Conservation (phyloP, 1,140 invertebrate species). For the Drosophila miranda region DNA sequence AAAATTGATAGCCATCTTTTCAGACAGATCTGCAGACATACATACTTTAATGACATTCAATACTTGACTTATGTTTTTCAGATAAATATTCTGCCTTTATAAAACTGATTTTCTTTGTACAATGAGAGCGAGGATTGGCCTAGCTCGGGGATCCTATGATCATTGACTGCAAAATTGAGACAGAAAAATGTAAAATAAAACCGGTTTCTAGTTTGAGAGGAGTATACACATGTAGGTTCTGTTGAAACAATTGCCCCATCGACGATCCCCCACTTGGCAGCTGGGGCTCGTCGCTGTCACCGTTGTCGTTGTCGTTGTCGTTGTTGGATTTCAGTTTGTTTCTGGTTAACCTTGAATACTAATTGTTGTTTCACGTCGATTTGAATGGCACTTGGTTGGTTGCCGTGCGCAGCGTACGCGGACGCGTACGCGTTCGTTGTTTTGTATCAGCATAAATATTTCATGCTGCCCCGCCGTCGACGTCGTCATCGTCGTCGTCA, state of each 20-base stretch:
- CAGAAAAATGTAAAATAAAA: slow-evolving; percentile 4
- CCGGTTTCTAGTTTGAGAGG: slow-evolving; percentile 52
- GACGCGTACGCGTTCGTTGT: slow-evolving; percentile 26
- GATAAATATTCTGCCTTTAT: too few relatives aligned
- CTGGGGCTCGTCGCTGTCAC: slow-evolving; percentile 6
- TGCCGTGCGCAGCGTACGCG: slow-evolving; percentile 20
- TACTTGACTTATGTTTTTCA: too few relatives aligned
- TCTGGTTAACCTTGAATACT: slow-evolving; percentile 80
- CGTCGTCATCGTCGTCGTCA: slow-evolving; percentile 10
- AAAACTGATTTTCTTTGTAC: too few relatives aligned
- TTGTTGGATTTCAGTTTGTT: slow-evolving; percentile 45
- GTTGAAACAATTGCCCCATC: slow-evolving; percentile 56
- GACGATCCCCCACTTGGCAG: slow-evolving; percentile 48
- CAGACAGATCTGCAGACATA: too few relatives aligned
- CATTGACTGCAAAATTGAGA: background rate
- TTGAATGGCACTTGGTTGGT: slow-evolving; percentile 64
- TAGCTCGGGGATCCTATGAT: too few relatives aligned
- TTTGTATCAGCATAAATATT: slow-evolving; percentile 73
- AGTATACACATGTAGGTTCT: slow-evolving; percentile 4
- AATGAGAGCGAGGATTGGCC: too few relatives aligned
- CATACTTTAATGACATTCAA: too few relatives aligned
- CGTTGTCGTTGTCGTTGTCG: slow-evolving; percentile 15
- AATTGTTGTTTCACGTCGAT: slow-evolving; percentile 78
- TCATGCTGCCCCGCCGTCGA: slow-evolving; percentile 50
- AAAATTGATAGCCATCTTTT: too few relatives aligned